Conservation (phyloP, 2,797 vertebrate species). For the Sus cebifrons region DNA sequence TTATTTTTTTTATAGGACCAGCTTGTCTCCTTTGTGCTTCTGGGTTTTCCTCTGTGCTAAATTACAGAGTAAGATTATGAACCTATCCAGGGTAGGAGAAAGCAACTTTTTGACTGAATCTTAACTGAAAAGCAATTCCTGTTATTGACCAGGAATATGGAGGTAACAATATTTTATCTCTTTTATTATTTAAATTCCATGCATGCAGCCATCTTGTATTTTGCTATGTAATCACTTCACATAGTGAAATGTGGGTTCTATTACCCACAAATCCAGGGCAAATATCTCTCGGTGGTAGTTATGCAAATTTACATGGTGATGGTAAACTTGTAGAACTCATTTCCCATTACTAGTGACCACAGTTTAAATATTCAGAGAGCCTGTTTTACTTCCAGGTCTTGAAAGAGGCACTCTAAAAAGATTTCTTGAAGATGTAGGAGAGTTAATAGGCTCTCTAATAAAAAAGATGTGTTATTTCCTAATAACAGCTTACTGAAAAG, state of each 20-base stretch:
- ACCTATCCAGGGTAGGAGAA: neutral
- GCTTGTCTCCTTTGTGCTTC: neutral
- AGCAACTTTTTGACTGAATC: neutral
- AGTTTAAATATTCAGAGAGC: neutral
- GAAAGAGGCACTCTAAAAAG: neutral
- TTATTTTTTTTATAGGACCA: neutral
- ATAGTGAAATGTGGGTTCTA: neutral
- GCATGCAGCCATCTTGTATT: neutral
- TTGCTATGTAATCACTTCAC: neutral
- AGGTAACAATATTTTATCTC: conserved; percentile 3
- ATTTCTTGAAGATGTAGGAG: neutral
- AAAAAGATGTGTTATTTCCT: neutral
- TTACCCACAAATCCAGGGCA: neutral
- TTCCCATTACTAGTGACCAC: neutral
- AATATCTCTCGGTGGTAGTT: neutral
- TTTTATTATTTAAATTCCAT: conserved; percentile 23
- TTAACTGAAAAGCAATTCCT: neutral
- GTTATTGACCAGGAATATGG: neutral
- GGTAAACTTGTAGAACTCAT: neutral
- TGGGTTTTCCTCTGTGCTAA: neutral
- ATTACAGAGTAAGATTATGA: neutral
- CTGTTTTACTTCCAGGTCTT: neutral
- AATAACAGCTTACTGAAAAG: neutral
- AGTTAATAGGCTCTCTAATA: neutral
- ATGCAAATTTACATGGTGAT: neutral